These are phyloP conservation scores for Melanotus villosus DNA, from an alignment of 2,888 invertebrate genomes.

Conservation along the genomic window DNA sequence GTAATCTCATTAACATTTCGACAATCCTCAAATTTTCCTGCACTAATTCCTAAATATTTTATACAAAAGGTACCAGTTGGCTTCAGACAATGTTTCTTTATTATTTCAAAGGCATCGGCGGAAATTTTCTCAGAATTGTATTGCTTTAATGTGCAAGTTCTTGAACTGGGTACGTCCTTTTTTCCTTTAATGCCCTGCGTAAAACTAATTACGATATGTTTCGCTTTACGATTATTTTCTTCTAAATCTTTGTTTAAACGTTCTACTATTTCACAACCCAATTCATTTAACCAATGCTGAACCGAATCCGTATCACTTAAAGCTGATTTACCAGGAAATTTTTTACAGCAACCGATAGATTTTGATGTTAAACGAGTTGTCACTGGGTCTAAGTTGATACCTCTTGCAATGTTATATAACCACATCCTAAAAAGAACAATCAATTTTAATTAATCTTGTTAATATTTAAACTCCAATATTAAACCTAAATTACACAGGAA, in stretches of 20 bases:
- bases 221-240: constrained; percentile 87
- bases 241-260: constrained; percentile 84
- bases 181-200: constrained; percentile 71
- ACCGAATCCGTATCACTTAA: constrained; percentile 78
- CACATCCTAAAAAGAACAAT: constrained; percentile 81
- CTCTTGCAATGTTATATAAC: constrained; percentile 89
- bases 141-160: constrained; percentile 73
- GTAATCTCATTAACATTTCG: constrained; percentile 73
- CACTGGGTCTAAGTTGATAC: constrained; percentile 91
- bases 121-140: constrained; percentile 80
- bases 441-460: too few relatives aligned
- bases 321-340: constrained; percentile 87
- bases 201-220: constrained; percentile 83
- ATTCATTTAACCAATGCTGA: constrained; percentile 85
- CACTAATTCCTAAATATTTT: constrained; percentile 82
- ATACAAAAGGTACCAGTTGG: constrained; percentile 69
- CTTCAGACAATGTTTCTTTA: constrained; percentile 71
- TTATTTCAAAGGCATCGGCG: constrained; percentile 76
- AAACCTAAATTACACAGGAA: too few relatives aligned
- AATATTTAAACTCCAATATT: too few relatives aligned
- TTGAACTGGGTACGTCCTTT: constrained; percentile 76
- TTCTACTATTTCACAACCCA: constrained; percentile 87
- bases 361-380: constrained; percentile 87
- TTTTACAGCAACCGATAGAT: constrained; percentile 96
- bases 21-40: constrained; percentile 81